A percentile compares a stretch with the other conserved stretches of the same genome.
phyloP scores from a whole-genome alignment of 2,888 invertebrate genomes.

The Netelia inedita region DNA sequence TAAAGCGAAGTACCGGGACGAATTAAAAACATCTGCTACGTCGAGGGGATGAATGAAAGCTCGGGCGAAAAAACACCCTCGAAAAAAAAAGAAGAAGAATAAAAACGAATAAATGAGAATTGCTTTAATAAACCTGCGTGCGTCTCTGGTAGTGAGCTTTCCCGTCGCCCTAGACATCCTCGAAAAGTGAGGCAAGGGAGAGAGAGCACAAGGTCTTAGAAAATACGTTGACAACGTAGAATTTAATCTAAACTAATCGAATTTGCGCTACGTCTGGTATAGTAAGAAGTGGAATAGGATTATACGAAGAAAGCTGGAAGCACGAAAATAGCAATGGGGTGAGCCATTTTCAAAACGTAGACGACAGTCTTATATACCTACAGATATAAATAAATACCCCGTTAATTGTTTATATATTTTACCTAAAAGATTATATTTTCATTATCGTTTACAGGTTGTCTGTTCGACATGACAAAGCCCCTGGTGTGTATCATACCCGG shows the following conservation, averaged over 20 bases:
- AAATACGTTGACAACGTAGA: constrained; percentile 67
- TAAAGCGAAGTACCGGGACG: constrained; percentile 46
- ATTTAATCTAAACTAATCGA: constrained; percentile 69
- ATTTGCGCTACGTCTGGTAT: constrained; percentile 51
- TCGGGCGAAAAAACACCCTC: not conserved
- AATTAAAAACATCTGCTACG: constrained; percentile 67
- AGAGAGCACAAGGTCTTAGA: constrained; percentile 20
- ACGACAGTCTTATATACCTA: constrained; percentile 15
- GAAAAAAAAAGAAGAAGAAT: not conserved
- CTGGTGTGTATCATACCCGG: too few relatives aligned
- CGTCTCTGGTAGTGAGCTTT: constrained; percentile 19
- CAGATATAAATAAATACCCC: not conserved
- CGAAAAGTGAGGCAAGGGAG: constrained; percentile 19
- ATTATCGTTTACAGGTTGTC: too few relatives aligned
- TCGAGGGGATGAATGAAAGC: constrained; percentile 54
- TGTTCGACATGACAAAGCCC: too few relatives aligned
- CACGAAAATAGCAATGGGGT: constrained; percentile 43
- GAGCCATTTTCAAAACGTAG: constrained; percentile 35
- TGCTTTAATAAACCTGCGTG: constrained; percentile 61
- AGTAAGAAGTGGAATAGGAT: constrained; percentile 12
- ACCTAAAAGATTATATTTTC: too few relatives aligned
- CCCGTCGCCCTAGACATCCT: not conserved
- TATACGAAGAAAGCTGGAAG: constrained; percentile 59
- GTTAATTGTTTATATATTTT: too few relatives aligned
- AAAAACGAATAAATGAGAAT: constrained; percentile 49